phyloP scores from a whole-genome alignment of 2,888 invertebrate species.

The Nesidiocoris tenuis region DNA sequence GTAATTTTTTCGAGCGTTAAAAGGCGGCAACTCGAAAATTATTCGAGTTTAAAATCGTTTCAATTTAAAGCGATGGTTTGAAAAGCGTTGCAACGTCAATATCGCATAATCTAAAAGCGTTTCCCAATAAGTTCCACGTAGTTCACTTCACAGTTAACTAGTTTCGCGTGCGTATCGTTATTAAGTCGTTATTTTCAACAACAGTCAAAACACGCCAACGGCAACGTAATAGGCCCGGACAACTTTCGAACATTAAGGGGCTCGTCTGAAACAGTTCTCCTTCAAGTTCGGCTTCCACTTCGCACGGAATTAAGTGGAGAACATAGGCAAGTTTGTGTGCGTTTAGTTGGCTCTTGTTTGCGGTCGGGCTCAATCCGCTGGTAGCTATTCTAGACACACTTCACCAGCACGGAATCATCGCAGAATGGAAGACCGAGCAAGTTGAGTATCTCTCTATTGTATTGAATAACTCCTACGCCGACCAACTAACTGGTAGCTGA shows the following conservation, averaged over 20 bases:
- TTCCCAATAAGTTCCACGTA: neutral
- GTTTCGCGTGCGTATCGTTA: neutral
- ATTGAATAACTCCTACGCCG: neutral
- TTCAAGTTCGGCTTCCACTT: neutral
- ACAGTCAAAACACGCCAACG: neutral
- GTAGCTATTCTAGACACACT: neutral
- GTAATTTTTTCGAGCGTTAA: too few species aligned
- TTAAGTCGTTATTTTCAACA: neutral
- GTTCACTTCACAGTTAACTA: neutral
- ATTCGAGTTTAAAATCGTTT: too few species aligned
- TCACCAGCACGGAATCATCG: neutral
- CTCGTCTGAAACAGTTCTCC: neutral
- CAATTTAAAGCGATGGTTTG: too few species aligned
- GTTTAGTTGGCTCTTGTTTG: neutral
- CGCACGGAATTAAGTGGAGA: neutral
- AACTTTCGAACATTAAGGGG: neutral
- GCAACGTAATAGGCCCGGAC: neutral
- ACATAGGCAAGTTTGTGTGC: neutral
- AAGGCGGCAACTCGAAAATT: too few species aligned
- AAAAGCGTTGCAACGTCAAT: too few species aligned
- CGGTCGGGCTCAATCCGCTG: neutral
- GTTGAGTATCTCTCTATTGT: neutral
- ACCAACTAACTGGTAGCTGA: neutral
- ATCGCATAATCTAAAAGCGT: too few species aligned
- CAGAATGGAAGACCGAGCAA: neutral